Evolutionary conservation across 2,888 invertebrate genomes (phyloP), one percentile per base, ranked within the genome.

Genomic region (Hypercompe scribonia): DNA sequence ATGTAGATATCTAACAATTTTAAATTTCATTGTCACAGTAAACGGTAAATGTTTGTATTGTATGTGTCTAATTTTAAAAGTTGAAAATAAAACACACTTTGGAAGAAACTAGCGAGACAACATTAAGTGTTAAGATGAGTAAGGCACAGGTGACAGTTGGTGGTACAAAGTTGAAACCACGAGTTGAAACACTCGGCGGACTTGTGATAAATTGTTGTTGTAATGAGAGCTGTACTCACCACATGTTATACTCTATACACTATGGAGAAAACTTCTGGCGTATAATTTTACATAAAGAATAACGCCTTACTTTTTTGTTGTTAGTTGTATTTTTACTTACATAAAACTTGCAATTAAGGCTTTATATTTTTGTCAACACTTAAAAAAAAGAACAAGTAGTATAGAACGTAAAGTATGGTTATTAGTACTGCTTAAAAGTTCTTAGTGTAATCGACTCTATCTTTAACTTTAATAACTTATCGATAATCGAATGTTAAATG

Each of bases 201-300:
- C 85, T 81, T 80, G 85, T 88, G 90, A 91, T 90, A 91, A 91
- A 91, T 91, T 89, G 89, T 88, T 85, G 88, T 87, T 85, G 90
- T 90, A 90, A 90, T 90, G 90, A 90, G 87, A 84, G 81, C 81
- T 79, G 80, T 81, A 85, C 83, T 83, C 79, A 79, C 77, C 70
- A 74, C 76, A 71, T 73, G 46, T 81, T 71, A 84, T 15, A 79
- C 69, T 28, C 66, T 34, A 11, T 66, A 78, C 79, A 84, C 73
- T 28, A 63, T 24, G 46, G 66, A 28, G 24, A 34, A 64, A 33
- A 24, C 33, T 34, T 58, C 58, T n/a, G 54, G 54, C n/a, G n/a
- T 11, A 11, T n/a, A 54, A 11, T n/a, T n/a, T 54, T 54, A n/a
- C n/a, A 11, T n/a, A 54, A 54, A 2, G 24, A 54, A n/a, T n/a